A percentile compares a stretch with the other conserved stretches of the same genome.
Conservation (phyloP, 1,140 invertebrate species). For the Bathynomus jamesi region DNA sequence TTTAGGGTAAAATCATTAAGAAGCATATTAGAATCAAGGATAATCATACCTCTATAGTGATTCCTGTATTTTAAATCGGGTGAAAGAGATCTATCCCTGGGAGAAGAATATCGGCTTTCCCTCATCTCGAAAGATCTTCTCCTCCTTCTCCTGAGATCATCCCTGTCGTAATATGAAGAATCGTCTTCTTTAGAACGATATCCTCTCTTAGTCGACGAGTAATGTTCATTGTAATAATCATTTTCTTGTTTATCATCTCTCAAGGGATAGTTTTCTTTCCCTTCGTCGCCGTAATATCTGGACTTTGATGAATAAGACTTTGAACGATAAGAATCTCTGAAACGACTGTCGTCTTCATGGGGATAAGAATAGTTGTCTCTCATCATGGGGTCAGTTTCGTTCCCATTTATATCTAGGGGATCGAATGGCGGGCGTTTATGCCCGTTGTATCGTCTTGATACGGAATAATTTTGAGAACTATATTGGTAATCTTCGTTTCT, state of each 20-base stretch:
- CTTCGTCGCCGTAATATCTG: background rate
- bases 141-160: background rate
- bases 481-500: slow-evolving; percentile 14
- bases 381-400: slow-evolving; percentile 11
- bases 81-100: background rate
- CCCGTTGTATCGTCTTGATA: background rate
- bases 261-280: slow-evolving; percentile 16
- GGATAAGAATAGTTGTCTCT: slow-evolving; percentile 3
- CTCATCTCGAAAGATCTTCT: background rate
- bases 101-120: background rate
- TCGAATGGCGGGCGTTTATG: slow-evolving; percentile 8
- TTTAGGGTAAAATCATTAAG: too few relatives aligned
- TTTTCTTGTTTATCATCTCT: slow-evolving; percentile 9
- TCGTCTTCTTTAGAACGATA: background rate
- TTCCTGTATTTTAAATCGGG: background rate
- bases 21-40: too few relatives aligned
- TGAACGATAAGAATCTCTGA: slow-evolving; percentile 15
- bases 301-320: slow-evolving; percentile 2
- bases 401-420: slow-evolving; percentile 27
- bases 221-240: background rate
- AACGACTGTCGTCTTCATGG: slow-evolving; percentile 1
- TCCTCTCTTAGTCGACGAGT: background rate
- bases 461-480: background rate
- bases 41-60: background rate
- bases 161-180: background rate